Evolutionary conservation across 1,140 invertebrate species (phyloP), one percentile per base, ranked within the genome.

Genomic region (Saxidomus purpurata): DNA sequence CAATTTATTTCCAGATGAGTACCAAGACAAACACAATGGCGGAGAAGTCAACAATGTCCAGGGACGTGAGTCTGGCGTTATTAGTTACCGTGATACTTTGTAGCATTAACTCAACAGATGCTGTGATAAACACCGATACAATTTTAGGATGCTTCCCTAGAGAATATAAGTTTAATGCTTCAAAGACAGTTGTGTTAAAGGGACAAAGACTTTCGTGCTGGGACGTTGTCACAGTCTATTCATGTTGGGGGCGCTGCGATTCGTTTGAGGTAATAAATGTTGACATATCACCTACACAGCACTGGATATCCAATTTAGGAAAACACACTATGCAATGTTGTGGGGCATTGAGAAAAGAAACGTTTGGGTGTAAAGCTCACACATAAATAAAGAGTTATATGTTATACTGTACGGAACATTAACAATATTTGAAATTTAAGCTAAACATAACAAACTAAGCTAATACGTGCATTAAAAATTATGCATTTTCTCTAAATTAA

Each of bases 191-290:
- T 34, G 84, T 63, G 22, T 19, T 77, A 11, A 97, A 97, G 93
- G 95, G 96, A 0, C 96, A 96, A 40, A 97, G 97, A 0, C 96
- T 97, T 61, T 95, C 96, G 31, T 98, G 98, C 93, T 97, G 97
- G 96, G 98, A 97, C 91, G 96, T 97, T 34, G 90, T 94, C 8
- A 97, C 97, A 40, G 97, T 98, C 2, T 96, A 97, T 95, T 97
- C 97, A 0, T 98, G 98, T 93, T 98, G 97, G 97, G 98, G 98
- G 81, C 96, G 98, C 43, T 98, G 98, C 90, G 97, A 98, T 93
- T 98, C 98, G 0, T 97, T 97, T 93, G 98, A 98, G 97, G 97
- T 97, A 95, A 95, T 90, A 13, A 55, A 8, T 47, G n/a, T n/a
- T n/a, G n/a, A n/a, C n/a, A n/a, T n/a, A n/a, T n/a, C n/a, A n/a